Conservation (phyloP, 2,888 invertebrate genomes). For the Platypus cylindrus region DNA sequence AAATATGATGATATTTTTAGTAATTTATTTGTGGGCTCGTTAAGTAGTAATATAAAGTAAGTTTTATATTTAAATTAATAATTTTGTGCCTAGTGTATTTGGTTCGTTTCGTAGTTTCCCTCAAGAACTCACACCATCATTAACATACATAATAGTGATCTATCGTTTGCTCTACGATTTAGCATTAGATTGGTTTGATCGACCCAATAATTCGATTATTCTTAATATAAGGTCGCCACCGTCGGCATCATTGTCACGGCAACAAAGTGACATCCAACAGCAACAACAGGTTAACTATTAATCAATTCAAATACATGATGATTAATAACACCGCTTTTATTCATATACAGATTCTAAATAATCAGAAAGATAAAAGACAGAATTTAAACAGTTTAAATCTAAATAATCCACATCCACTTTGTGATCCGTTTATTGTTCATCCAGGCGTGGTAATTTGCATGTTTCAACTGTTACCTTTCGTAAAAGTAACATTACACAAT, state of each 20-base stretch:
- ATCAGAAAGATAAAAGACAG: slow-evolving; percentile 36
- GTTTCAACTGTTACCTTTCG: slow-evolving; percentile 81
- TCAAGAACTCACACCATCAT: slow-evolving; percentile 58
- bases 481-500: slow-evolving; percentile 37
- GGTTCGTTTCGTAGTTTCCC: slow-evolving; percentile 45
- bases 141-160: slow-evolving; percentile 74
- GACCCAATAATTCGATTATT: slow-evolving; percentile 56
- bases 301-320: too few species aligned
- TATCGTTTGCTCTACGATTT: slow-evolving; percentile 87
- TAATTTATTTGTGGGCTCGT: slow-evolving; percentile 63
- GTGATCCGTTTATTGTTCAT: slow-evolving; percentile 86
- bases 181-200: slow-evolving; percentile 90
- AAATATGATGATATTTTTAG: slow-evolving; percentile 44
- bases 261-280: slow-evolving; percentile 50
- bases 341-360: slow-evolving; percentile 9
- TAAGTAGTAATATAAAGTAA: slow-evolving; percentile 56
- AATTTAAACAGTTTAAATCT: slow-evolving; percentile 55
- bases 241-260: slow-evolving; percentile 49
- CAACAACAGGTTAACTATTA: too few species aligned
- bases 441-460: slow-evolving; percentile 91
- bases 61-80: too few species aligned
- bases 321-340: background rate
- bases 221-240: slow-evolving; percentile 54
- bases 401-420: slow-evolving; percentile 58
- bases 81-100: too few species aligned